Base-by-base conservation (phyloP, 1,140 invertebrate species). In the Copidosoma floridanum region DNA sequence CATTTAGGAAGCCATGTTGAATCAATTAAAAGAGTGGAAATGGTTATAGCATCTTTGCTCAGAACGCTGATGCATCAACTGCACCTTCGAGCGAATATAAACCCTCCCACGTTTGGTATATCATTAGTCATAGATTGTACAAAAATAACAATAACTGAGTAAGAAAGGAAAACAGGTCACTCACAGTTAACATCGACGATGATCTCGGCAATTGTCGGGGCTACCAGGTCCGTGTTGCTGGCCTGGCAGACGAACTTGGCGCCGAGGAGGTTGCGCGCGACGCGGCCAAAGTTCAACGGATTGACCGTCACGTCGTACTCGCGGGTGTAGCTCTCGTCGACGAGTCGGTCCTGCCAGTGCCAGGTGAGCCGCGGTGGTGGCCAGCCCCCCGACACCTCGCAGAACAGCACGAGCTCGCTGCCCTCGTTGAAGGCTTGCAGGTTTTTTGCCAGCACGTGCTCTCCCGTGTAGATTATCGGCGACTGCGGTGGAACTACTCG, bases 401-500 rank as follows among this genome's bases (percentile, higher is more conserved):
- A 89, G 8, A 83, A 84, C 23, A 89, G 76, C n/a, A 80, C 77
- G 29, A 88, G 74, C 56, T 84, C 80, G 63, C 85, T 83, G n/a
- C 83, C 87, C 72, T 94, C 91, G 70, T 92, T 86, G 71, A 88
- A 85, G 7, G 91, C 90, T 18, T 91, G 91, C 38, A 92, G 82
- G 24, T 86, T 84, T 58, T 88, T 87, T 66, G 85, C 84, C 68
- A 89, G 82, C 60, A 83, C 84, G 50, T 86, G 84, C 82, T 83
- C 85, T 66, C 86, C 82, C 74, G 91, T 89, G 65, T 90, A 85
- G 71, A 95, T 90, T 64, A 89, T 85, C 37, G 92, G 91, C 68
- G 87, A 85, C 67, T 89, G 87, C 8, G 92, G 91, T 65, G 90
- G 90, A 68, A 94, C 92, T 94, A 84, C n/a, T n/a, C n/a, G n/a